Evolutionary conservation across 2,113 vertebrate genomes (phyloP), one percentile per base, ranked within the genome.

Genomic region (Gadus macrocephalus): DNA sequence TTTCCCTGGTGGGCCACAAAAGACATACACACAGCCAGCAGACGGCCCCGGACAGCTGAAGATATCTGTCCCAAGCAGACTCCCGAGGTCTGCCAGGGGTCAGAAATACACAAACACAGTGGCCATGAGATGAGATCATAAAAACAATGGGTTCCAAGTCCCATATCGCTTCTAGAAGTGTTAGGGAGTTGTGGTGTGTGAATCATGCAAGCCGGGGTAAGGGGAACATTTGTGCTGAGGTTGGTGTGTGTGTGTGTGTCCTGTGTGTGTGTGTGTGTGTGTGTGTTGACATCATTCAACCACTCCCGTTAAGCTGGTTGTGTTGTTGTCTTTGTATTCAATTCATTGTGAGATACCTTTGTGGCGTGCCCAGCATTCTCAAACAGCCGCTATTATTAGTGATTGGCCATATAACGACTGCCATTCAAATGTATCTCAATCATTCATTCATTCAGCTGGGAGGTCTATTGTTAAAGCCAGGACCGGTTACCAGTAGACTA

Each of bases 351-450:
- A 25, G 1, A 11, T 62, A 49, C 42, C 42, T 12, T 28, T 62
- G 62, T 59, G 68, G 69, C 69, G 72, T 75, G 76, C 75, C 73
- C 60, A n/a, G 79, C 70, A 76, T 79, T 62, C 70, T 59, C 55
- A 67, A 17, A 81, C 68, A 76, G 61, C 72, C 73, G 64, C 81
- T 68, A 42, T 62, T 25, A 38, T 58, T 14, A 17, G 27, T 11
- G 35, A 69, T 28, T 35, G 27, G 59, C 60, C 15, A 38, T 15
- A 12, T 15, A 53, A 63, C n/a, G 15, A 68, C 59, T 11, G 12
- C n/a, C 2, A 8, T 35, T 71, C 27, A 71, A 58, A 42, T 53
- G n/a, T 53, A 53, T 25, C 4, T 25, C 12, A 63, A 63, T 12
- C 27, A 49, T 49, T 49, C 53, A 19, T 25, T 3, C 19, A 42